phyloP scores from a whole-genome alignment of 2,797 vertebrate genomes.

The Tamandua tetradactyla region DNA sequence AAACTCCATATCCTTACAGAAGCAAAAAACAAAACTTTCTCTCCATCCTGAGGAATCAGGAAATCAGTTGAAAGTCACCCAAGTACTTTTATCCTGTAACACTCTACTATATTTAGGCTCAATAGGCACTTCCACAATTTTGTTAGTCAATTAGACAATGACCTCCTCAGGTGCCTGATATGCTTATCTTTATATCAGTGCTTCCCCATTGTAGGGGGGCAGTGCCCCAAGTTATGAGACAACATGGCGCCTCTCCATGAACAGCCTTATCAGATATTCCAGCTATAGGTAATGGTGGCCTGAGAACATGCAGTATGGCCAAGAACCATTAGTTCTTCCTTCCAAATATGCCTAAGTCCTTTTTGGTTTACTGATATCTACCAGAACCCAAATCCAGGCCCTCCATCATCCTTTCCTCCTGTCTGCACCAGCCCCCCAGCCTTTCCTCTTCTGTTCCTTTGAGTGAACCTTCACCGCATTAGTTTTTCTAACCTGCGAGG shows the following conservation, averaged over 20 bases:
- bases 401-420: background rate
- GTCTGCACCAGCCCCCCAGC: background rate
- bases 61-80: background rate
- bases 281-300: accelerated
- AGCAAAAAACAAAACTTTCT: background rate
- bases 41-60: background rate
- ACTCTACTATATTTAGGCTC: background rate
- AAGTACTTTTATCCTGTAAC: background rate
- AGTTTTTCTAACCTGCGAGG: background rate
- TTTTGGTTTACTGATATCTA: background rate
- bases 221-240: background rate
- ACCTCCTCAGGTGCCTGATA: background rate
- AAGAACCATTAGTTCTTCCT: background rate
- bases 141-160: background rate
- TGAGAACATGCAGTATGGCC: background rate
- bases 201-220: background rate
- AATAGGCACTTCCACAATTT: background rate
- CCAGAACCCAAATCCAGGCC: background rate
- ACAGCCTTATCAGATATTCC: background rate
- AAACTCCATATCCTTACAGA: background rate
- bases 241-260: background rate
- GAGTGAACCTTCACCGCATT: background rate
- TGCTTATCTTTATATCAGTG: background rate
- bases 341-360: background rate
- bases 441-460: background rate